Evolutionary conservation across 2,888 invertebrate genomes (phyloP).

Genomic region (Acrocera orbiculus): DNA sequence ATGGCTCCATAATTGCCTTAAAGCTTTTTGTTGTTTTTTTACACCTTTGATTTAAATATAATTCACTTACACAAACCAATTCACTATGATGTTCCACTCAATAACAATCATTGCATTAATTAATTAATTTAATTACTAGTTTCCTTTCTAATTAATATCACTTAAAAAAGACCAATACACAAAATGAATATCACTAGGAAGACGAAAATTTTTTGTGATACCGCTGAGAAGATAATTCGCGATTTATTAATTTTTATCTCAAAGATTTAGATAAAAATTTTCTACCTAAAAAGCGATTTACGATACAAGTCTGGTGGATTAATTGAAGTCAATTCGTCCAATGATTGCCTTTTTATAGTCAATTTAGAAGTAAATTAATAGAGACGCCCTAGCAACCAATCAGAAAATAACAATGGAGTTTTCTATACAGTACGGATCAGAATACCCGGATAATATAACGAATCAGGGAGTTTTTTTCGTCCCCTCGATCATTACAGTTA

Average conservation of each 20-base stretch:
- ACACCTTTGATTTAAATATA: too few species aligned
- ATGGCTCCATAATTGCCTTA: constrained; percentile 66
- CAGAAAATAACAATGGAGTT: constrained; percentile 24
- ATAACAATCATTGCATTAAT: constrained; percentile 1
- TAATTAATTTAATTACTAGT: constrained; percentile 11
- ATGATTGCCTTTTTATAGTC: constrained; percentile 48
- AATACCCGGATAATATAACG: constrained; percentile 6
- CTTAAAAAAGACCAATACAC: constrained; percentile 9
- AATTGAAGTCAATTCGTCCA: constrained; percentile 31
- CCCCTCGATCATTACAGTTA: too few species aligned
- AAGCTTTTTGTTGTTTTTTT: too few species aligned
- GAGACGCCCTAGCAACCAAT: constrained; percentile 23
- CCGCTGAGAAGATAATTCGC: constrained; percentile 1
- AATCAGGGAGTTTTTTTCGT: constrained; percentile 6
- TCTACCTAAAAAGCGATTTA: constrained; percentile 8
- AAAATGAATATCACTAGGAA: background rate
- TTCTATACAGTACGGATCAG: too few species aligned
- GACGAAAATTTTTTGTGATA: background rate
- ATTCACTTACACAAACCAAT: background rate
- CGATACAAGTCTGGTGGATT: constrained; percentile 20
- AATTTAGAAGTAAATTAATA: constrained; percentile 23
- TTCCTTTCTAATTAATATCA: constrained; percentile 12
- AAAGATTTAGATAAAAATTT: constrained; percentile 2
- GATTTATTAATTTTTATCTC: too few species aligned
- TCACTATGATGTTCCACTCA: constrained; percentile 4